phyloP scores from a whole-genome alignment of 2,888 invertebrate species.

The Autographa pulchrina region DNA sequence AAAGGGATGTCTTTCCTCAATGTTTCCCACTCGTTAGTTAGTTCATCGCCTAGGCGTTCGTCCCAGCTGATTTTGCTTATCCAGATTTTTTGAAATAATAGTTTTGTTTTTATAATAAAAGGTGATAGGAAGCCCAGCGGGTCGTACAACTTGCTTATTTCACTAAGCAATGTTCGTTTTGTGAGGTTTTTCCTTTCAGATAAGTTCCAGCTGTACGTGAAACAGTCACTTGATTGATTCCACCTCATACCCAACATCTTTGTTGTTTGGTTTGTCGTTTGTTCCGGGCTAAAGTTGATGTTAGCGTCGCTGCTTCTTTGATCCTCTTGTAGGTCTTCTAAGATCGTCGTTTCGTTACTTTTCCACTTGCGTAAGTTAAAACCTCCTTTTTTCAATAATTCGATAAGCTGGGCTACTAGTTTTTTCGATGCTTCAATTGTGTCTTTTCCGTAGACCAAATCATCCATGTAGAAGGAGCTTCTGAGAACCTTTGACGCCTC shows the following conservation, averaged over 20 bases:
- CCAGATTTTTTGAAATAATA: too few relatives aligned
- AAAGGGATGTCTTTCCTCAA: background rate
- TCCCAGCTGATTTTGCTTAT: constrained; percentile 12
- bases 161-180: constrained; percentile 7
- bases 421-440: constrained; percentile 16
- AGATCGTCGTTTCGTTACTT: constrained; percentile 11
- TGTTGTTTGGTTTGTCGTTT: constrained; percentile 5
- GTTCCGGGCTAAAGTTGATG: background rate
- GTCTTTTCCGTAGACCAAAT: constrained; percentile 23
- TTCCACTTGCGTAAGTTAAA: constrained; percentile 29
- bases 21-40: constrained; percentile 8
- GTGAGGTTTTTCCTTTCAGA: constrained; percentile 2
- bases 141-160: constrained; percentile 24
- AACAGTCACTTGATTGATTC: constrained; percentile 7
- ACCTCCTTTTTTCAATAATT: constrained; percentile 16
- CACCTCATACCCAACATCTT: constrained; percentile 13
- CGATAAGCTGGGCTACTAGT: constrained; percentile 2
- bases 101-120: constrained; percentile 24
- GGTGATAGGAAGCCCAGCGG: constrained; percentile 34
- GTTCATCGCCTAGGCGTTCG: constrained; percentile 8
- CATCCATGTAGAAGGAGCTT: too few relatives aligned
- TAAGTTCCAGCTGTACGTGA: constrained; percentile 7
- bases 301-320: constrained; percentile 6
- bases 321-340: constrained; percentile 6
- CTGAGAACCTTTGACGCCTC: too few relatives aligned